Evolutionary conservation across 2,113 vertebrate species (phyloP).

Genomic region (Paradisaea rubra): DNA sequence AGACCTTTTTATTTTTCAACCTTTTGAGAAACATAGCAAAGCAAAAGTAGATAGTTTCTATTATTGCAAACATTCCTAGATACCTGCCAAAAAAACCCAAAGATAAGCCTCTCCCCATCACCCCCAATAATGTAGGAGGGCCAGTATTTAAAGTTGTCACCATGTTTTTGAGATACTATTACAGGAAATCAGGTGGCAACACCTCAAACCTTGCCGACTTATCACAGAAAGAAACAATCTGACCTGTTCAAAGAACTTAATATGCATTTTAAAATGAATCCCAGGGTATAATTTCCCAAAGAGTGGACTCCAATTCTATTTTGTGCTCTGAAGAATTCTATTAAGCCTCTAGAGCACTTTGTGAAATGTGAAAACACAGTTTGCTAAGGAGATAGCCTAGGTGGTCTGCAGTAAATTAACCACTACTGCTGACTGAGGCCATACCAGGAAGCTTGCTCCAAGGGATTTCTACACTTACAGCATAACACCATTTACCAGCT

Average conservation of each 20-base stretch:
- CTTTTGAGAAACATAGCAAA: neutral
- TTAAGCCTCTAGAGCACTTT: neutral
- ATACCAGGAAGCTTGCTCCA: neutral
- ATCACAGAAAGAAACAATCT: neutral
- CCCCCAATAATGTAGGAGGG: fast-evolving
- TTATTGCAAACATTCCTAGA: neutral
- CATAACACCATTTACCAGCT: conserved; percentile 34
- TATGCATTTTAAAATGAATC: neutral
- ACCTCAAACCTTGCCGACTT: neutral
- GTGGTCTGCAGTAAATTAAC: conserved; percentile 43
- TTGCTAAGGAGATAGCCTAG: conserved; percentile 29
- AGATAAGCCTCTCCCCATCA: neutral
- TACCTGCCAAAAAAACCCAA: neutral
- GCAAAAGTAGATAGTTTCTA: conserved; percentile 38
- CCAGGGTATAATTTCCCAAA: neutral
- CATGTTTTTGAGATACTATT: neutral
- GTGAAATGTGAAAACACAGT: conserved; percentile 9
- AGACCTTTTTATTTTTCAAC: neutral
- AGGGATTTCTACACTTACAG: conserved; percentile 4
- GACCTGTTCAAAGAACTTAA: neutral
- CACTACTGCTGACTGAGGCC: conserved; percentile 24
- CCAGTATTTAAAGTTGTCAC: neutral
- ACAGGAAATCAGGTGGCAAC: neutral
- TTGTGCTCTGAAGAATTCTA: neutral
- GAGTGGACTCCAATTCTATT: neutral